phyloP scores from a whole-genome alignment of 2,797 vertebrate species.

The Craterocephalus amniculus region DNA sequence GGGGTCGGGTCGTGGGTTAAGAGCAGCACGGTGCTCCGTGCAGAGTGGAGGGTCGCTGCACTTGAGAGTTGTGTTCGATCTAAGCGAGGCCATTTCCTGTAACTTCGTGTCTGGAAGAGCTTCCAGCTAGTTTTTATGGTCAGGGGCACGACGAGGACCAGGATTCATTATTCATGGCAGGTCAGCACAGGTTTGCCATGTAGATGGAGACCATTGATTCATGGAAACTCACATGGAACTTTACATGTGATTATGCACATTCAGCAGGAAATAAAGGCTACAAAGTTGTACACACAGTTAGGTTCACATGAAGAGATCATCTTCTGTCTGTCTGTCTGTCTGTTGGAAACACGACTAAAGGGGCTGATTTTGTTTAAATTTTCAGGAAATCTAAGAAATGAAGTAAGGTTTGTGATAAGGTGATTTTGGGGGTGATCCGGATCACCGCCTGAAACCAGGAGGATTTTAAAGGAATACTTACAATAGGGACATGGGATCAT shows the following conservation, averaged over 20 bases:
- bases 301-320: too few species aligned
- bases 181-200: slow-evolving; percentile 74
- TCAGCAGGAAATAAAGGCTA: slow-evolving; percentile 16
- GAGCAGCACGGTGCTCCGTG: slow-evolving; percentile 62
- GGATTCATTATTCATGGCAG: slow-evolving; percentile 84
- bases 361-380: too few species aligned
- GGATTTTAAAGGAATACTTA: too few species aligned
- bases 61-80: slow-evolving; percentile 69
- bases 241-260: slow-evolving; percentile 11
- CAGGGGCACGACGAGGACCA: slow-evolving; percentile 54
- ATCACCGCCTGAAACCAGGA: too few species aligned
- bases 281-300: too few species aligned
- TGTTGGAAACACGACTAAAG: too few species aligned
- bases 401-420: too few species aligned
- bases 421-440: too few species aligned
- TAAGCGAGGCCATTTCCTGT: slow-evolving; percentile 79
- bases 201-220: slow-evolving; percentile 80
- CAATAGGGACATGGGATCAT: too few species aligned
- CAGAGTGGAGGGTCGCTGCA: slow-evolving; percentile 51
- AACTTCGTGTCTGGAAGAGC: slow-evolving; percentile 50
- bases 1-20: slow-evolving; percentile 81
- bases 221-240: slow-evolving; percentile 58
- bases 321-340: too few species aligned
- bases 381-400: too few species aligned
- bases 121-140: slow-evolving; percentile 83